Conservation (phyloP, 1,140 invertebrate species). For the Drosophila gunungcola region DNA sequence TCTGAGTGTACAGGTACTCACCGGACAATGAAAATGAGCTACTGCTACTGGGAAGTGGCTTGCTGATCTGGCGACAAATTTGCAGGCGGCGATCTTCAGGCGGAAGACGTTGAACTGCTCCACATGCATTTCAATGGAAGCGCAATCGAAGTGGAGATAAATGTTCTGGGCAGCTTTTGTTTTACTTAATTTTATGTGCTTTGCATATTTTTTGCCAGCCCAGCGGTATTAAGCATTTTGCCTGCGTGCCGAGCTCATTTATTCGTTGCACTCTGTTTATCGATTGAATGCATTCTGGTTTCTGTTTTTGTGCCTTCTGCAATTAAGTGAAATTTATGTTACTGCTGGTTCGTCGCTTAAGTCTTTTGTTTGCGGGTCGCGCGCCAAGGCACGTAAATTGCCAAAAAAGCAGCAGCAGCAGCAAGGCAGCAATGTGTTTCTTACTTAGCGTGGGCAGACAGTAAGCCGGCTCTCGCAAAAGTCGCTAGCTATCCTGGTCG, state of each 20-base stretch:
- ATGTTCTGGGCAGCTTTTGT: constrained; percentile 64
- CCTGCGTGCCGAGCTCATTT: constrained; percentile 77
- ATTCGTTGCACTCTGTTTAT: constrained; percentile 70
- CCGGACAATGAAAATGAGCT: constrained; percentile 68
- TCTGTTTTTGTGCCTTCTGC: constrained; percentile 47
- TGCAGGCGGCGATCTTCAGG: constrained; percentile 37
- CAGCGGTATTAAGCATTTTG: constrained; percentile 71
- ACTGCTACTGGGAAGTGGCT: constrained; percentile 50
- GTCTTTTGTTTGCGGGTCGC: constrained; percentile 77
- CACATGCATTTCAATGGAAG: constrained; percentile 70
- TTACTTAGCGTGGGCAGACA: constrained; percentile 72
- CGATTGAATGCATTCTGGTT: constrained; percentile 76
- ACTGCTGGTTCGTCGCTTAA: constrained; percentile 78
- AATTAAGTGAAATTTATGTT: constrained; percentile 84
- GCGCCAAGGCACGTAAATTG: constrained; percentile 76
- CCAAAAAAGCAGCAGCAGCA: constrained; percentile 50
- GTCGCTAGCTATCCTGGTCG: constrained; percentile 57
- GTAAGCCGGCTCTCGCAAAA: constrained; percentile 29
- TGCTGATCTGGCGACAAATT: constrained; percentile 57
- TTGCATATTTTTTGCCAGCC: constrained; percentile 61
- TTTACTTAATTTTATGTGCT: constrained; percentile 81
- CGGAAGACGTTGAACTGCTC: constrained; percentile 54
- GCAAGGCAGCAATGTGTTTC: constrained; percentile 53
- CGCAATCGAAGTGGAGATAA: constrained; percentile 64
- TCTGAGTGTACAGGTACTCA: constrained; percentile 22